phyloP scores from a whole-genome alignment of 2,113 vertebrate species.

The Indicator maculatus region DNA sequence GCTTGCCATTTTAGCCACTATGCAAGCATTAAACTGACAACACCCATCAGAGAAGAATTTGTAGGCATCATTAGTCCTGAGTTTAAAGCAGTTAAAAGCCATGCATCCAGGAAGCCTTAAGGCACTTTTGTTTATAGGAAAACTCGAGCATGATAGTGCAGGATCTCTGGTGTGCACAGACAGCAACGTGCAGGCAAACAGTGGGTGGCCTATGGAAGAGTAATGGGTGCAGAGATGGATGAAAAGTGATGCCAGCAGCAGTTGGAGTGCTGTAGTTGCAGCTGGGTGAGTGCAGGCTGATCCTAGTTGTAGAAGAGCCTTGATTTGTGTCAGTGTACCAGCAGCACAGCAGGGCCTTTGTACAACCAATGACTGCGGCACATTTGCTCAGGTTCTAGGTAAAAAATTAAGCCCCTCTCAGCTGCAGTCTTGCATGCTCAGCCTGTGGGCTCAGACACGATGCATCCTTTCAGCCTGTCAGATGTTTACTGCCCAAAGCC shows the following conservation, averaged over 20 bases:
- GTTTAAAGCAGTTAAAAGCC: neutral
- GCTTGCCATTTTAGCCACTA: neutral
- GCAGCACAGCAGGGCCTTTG: neutral
- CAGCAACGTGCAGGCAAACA: slow-evolving; percentile 23
- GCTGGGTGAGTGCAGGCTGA: slow-evolving; percentile 18
- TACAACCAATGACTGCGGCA: neutral
- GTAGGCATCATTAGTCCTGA: neutral
- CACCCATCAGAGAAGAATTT: neutral
- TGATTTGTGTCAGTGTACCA: neutral
- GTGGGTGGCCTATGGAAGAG: neutral
- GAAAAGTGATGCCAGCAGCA: slow-evolving; percentile 22
- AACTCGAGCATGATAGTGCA: neutral
- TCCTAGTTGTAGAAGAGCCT: neutral
- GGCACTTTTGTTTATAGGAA: neutral
- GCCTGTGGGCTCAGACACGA: neutral
- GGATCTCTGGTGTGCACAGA: neutral
- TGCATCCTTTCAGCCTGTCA: neutral
- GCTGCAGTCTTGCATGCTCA: neutral
- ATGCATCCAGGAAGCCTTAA: neutral
- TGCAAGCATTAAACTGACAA: neutral
- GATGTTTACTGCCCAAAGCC: neutral
- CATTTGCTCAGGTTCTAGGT: neutral
- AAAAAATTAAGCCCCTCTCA: neutral
- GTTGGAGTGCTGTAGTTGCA: slow-evolving; percentile 12
- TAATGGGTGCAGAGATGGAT: slow-evolving; percentile 11